These are phyloP conservation scores for Potamarius usumacintae DNA, from an alignment of 2,113 vertebrate species.

Conservation along the genomic window DNA sequence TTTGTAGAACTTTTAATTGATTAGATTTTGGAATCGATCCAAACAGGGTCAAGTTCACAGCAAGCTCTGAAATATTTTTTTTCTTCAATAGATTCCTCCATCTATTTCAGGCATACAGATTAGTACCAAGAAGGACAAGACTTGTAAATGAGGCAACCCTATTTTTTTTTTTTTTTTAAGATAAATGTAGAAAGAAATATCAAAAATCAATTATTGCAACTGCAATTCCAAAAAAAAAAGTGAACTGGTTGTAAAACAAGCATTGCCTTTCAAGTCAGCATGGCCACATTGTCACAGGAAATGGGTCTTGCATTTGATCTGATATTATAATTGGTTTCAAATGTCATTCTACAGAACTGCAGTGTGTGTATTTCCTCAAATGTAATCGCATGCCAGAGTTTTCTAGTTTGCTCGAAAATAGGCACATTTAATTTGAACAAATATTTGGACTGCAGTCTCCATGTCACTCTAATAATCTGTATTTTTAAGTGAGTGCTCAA, in stretches of 20 bases:
- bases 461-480: neutral
- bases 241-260: neutral
- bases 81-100: neutral
- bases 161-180: neutral
- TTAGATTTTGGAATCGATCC: neutral
- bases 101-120: neutral
- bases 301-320: neutral
- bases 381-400: neutral
- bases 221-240: neutral
- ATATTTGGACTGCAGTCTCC: neutral
- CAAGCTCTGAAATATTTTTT: neutral
- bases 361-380: neutral
- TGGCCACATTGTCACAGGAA: neutral
- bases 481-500: neutral
- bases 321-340: neutral
- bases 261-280: neutral
- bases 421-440: neutral
- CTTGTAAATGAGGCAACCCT: no score
- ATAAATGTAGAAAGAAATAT: neutral
- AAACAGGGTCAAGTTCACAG: neutral
- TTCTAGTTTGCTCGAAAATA: neutral
- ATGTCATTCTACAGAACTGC: neutral
- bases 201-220: neutral
- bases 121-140: neutral
- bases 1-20: neutral